These are phyloP conservation scores for Hermaeophaga mercurialis DNA, from an alignment of 2,888 invertebrate species.

Conservation along the genomic window DNA sequence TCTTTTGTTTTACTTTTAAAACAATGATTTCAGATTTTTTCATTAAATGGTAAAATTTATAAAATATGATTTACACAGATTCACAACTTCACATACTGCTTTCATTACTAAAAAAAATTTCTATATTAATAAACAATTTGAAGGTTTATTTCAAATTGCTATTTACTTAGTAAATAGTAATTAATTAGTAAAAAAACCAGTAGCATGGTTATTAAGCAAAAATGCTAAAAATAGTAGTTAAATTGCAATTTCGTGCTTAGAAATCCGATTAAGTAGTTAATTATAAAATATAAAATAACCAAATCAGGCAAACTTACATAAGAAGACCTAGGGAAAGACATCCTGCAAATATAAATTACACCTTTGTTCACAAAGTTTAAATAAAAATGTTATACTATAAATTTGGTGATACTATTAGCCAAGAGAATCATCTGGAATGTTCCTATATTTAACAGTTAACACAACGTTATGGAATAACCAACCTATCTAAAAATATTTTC, in stretches of 20 bases:
- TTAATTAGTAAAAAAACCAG: too few species aligned
- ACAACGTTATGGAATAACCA: constrained; percentile 8
- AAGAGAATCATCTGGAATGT: constrained; percentile 35
- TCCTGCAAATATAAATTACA: constrained; percentile 6
- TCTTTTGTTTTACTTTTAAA: too few species aligned
- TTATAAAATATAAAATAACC: not conserved
- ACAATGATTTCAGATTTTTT: too few species aligned
- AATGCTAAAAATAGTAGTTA: constrained; percentile 17
- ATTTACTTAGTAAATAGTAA: too few species aligned
- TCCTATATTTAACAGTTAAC: constrained; percentile 28
- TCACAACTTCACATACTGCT: too few species aligned
- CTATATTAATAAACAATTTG: too few species aligned
- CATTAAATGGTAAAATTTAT: too few species aligned
- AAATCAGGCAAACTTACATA: constrained; percentile 42
- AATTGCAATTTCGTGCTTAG: constrained; percentile 9
- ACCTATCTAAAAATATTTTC: constrained; percentile 24
- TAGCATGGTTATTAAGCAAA: constrained; percentile 10
- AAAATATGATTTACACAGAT: too few species aligned
- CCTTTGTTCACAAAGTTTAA: constrained; percentile 2
- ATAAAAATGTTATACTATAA: constrained; percentile 2
- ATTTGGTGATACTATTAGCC: constrained; percentile 11
- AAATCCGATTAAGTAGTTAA: not conserved
- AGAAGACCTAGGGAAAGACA: constrained; percentile 25
- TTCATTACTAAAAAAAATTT: too few species aligned
- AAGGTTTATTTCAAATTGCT: too few species aligned